These are phyloP conservation scores for Taphrorychus bicolor DNA, from an alignment of 2,888 invertebrate species.

Conservation along the genomic window DNA sequence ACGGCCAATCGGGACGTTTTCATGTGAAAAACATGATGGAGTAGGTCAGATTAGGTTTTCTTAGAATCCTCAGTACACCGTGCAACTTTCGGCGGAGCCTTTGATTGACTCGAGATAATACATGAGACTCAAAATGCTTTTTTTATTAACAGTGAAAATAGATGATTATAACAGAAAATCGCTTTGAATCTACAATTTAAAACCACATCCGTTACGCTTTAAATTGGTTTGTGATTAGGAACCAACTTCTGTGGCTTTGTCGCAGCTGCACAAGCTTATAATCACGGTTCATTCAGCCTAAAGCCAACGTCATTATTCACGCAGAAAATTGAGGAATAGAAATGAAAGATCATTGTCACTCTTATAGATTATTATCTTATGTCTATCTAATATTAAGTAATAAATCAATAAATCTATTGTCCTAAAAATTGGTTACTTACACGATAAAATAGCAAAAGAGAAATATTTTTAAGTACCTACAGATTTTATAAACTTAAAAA, in stretches of 20 bases:
- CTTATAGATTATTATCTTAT: no score
- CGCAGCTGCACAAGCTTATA: neutral
- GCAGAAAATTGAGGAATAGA: neutral
- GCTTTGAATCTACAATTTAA: neutral
- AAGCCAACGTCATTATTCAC: slow-evolving; percentile 6
- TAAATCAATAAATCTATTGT: no score
- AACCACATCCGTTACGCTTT: neutral
- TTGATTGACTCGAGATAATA: no score
- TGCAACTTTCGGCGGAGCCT: no score
- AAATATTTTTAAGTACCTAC: no score
- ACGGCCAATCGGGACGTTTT: slow-evolving; percentile 1
- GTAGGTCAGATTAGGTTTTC: neutral
- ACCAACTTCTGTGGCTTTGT: neutral
- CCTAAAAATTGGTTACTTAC: no score
- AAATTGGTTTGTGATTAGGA: neutral
- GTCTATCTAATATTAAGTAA: no score
- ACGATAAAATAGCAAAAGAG: no score
- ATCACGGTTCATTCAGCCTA: slow-evolving; percentile 4
- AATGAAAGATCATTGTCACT: no score
- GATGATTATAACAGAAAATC: neutral
- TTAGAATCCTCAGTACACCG: no score
- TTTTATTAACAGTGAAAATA: neutral
- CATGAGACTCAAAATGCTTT: no score
- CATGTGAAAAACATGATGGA: neutral
- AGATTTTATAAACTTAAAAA: no score